Evolutionary conservation across 1,140 invertebrate species (phyloP), one percentile per base, ranked within the genome.

Genomic region (Kradibia gibbosae): DNA sequence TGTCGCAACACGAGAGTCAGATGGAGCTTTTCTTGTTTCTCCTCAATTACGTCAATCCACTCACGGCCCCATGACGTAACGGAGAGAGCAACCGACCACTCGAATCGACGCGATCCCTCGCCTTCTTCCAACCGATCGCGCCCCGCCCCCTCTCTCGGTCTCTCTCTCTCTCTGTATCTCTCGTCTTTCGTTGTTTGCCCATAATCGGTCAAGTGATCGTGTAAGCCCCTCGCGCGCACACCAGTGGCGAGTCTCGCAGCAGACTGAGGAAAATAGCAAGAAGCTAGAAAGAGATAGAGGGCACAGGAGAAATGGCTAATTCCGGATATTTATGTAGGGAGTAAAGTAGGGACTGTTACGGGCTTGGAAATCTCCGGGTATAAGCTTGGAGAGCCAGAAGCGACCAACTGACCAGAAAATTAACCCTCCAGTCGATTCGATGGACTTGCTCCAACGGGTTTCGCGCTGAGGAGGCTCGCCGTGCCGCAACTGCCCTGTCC

Each of bases 371-470:
- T 78, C 89, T 88, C 86, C 86, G 85, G 73, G 39, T 90, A 91
- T 90, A 90, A 90, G 89, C 90, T 88, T 86, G 86, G 86, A 89
- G 87, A 89, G 89, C 90, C 91, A 91, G 90, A 91, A 91, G 91
- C 91, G 91, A 91, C 91, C 91, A 91, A 91, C 91, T 91, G 91
- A 91, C 91, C 91, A 91, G 90, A 91, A 91, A 91, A 91, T 91
- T 91, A 91, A 91, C 91, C 90, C 90, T 90, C 89, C 86, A 88
- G 88, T 89, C 89, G 89, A 91, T 91, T 88, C 88, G 87, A 90
- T 88, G 85, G 85, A 87, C 85, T 85, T 81, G 84, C 79, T 81
- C 80, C 86, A 86, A 83, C 85, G 86, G 84, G 87, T n/a, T 86
- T 85, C 83, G 82, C 82, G 84, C 36, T 25, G 42, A 74, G 72